These are phyloP conservation scores for Berghia stephanieae DNA, from an alignment of 1,140 invertebrate species.

Conservation along the genomic window DNA sequence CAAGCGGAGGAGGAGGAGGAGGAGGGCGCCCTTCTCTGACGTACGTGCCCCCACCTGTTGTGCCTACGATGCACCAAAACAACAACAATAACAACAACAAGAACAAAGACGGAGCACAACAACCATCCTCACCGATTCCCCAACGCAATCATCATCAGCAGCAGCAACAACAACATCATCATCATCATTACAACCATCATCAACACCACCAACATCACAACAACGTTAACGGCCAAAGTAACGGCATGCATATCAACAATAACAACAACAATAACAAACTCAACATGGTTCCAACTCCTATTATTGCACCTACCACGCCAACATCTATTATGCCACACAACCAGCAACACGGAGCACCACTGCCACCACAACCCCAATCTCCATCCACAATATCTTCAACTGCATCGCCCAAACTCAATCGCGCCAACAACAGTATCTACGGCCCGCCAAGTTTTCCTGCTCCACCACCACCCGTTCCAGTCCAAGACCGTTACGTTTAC, in stretches of 20 bases:
- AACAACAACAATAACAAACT: too few species aligned
- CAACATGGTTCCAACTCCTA: neutral
- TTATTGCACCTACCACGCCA: neutral
- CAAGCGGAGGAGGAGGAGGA: too few species aligned
- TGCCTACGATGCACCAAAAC: neutral
- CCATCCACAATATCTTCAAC: neutral
- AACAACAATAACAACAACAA: neutral
- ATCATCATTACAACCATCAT: neutral
- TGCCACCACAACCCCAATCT: neutral
- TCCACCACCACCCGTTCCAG: neutral
- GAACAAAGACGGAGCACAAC: neutral
- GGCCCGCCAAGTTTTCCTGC: neutral
- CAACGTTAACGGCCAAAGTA: too few species aligned
- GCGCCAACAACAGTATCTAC: too few species aligned
- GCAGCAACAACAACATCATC: neutral
- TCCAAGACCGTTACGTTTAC: constrained; percentile 6
- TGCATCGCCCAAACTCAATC: too few species aligned
- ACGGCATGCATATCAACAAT: too few species aligned
- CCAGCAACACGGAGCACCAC: neutral
- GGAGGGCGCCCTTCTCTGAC: constrained; percentile 10
- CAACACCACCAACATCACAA: neutral
- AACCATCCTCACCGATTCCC: neutral
- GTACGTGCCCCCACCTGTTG: constrained; percentile 21
- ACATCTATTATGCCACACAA: neutral
- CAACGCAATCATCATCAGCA: neutral